Base-by-base conservation (phyloP, 2,888 invertebrate genomes). In the Hydriomena furcata region DNA sequence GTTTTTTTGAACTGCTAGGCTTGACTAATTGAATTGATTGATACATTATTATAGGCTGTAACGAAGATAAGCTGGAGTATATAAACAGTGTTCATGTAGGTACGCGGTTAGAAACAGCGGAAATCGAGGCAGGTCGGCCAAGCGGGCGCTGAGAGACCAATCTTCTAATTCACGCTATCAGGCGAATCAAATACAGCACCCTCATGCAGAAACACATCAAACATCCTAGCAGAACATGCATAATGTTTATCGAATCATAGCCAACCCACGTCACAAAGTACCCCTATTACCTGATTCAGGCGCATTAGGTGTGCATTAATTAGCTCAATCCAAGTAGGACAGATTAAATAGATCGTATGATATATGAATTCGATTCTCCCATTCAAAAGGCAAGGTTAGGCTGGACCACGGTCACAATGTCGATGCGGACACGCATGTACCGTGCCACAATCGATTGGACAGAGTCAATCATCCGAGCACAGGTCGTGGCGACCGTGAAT, bases 401-500 rank as follows among this genome's bases (percentile, higher is more conserved):
- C 73, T 66, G 66, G 68, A 62, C 61, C 55, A 58, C 50, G 55
- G 73, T 71, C 72, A 72, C 65, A 61, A 69, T 68, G 71, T 70
- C 76, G 73, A 76, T 69, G 68, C 68, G 68, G 69, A 64, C 64
- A 70, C 68, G 71, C 72, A 73, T 72, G 73, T 72, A 73, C 76
- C 71, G 74, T 70, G 69, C 56, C 64, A 77, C 77, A 80, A 83
- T 86, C 88, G 84, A 87, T 87, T 85, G 85, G 85, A 79, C 81
- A 81, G 72, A 86, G 82, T 85, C 80, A 84, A 87, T 88, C 86
- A 84, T 84, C 72, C 76, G 79, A 72, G 74, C 74, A 68, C 80
- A 80, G 83, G 82, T 84, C 83, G 82, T 71, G 56, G 75, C 84
- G 88, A 85, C 89, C 90, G 88, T 90, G 89, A 89, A 87, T 84